Conservation (phyloP, 2,113 vertebrate species). For the Grammomys dolichurus region DNA sequence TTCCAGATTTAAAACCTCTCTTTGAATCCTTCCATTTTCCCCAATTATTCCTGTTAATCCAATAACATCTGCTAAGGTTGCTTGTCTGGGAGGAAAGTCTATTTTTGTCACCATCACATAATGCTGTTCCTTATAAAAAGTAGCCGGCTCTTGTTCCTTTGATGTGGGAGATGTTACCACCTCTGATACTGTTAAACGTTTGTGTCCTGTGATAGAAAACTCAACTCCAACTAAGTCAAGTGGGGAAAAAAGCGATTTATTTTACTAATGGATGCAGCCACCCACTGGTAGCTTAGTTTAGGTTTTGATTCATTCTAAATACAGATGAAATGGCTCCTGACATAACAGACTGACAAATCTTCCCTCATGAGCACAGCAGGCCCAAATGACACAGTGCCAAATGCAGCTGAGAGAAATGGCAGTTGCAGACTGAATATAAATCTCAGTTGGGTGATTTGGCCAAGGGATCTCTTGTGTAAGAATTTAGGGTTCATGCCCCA, state of each 20-base stretch:
- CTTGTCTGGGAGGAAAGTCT: slow-evolving; percentile 12
- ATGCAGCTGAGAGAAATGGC: neutral
- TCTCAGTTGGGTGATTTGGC: neutral
- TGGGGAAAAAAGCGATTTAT: neutral
- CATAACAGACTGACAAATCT: neutral
- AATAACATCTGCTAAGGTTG: neutral
- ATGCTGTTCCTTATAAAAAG: neutral
- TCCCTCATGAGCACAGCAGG: neutral
- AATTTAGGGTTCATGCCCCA: neutral
- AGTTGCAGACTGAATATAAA: neutral
- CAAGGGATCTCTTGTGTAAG: neutral
- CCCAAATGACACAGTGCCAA: neutral
- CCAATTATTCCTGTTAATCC: slow-evolving; percentile 5
- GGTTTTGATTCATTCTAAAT: slow-evolving; percentile 12
- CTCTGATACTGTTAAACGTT: slow-evolving; percentile 24
- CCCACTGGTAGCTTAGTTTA: slow-evolving; percentile 16
- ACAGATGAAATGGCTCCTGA: neutral
- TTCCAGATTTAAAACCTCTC: slow-evolving; percentile 45
- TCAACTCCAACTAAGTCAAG: slow-evolving; percentile 12
- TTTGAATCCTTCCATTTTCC: neutral
- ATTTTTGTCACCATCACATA: neutral
- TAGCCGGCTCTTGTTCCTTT: neutral
- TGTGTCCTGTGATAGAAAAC: neutral
- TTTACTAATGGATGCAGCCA: slow-evolving; percentile 14
- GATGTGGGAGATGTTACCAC: neutral